Evolutionary conservation across 2,113 vertebrate species (phyloP), one percentile per base, ranked within the genome.

Genomic region (Oostethus manadensis): DNA sequence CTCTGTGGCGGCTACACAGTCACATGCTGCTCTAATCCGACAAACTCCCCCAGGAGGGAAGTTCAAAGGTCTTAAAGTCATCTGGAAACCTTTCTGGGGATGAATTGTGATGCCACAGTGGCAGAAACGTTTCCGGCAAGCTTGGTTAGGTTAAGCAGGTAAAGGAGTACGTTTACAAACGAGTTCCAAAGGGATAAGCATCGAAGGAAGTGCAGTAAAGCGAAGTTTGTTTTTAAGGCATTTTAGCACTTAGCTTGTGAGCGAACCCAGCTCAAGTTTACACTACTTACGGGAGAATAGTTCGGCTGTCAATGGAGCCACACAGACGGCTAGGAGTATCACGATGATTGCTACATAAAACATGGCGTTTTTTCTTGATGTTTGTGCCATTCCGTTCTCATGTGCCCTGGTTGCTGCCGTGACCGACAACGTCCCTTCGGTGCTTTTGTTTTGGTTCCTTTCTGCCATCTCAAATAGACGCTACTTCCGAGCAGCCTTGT

Each of bases 11-110:
- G 55, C 75, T 62, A 64, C 48, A 35, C 56, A 71, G 79, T 88
- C 89, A 90, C 87, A 88, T 89, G 87, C 67, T 61, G 14, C 23
- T 56, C 49, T 81, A 83, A 85, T 81, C 62, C 62, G 15, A 16
- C 42, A 66, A 70, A 14, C 22, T 4, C 40, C 48, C 38, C 58
- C 21, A 13, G 64, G 81, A 82, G 80, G 82, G 86, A 88, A 77
- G 61, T 86, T 89, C 67, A 84, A 88, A 88, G 43, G 1, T 1
- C 51, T 48, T 8, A 13, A 56, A 26, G 17, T 45, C 42, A n/a
- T 48, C 22, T 35, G 29, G 8, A 0, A 6, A 14, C 35, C 17
- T 17, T 9, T 21, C 0, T 18, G 18, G 10, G 23, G n/a, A 17
- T 29, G 15, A 26, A 35, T 29, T 1, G 50, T n/a, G 10, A n/a